Base-by-base conservation (phyloP, 2,797 vertebrate species). In the Margarornis squamiger region DNA sequence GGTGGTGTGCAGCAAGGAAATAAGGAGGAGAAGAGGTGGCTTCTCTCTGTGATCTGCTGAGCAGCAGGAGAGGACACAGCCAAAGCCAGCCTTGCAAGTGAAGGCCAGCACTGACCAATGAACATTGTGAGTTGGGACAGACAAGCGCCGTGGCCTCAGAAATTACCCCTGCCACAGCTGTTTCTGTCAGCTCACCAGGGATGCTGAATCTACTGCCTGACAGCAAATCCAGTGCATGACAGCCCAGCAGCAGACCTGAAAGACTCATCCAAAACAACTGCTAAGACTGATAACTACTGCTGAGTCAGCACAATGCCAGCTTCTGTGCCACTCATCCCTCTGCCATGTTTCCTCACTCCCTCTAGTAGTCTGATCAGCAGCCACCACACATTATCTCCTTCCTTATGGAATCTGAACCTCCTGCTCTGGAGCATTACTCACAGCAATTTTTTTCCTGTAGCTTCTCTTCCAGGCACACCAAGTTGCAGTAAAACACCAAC, bases 401-500 rank as follows among this genome's bases (percentile, higher is more conserved):
- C 32, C 17, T 75, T 48, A 43, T 10, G 30, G 51, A 75, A 68
- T 41, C 8, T 66, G 29, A 83, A 32, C 23, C 6, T 82, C n/a
- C 41, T 0, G 0, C 30, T 83, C 39, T 24, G 36, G 21, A 68
- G 21, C 32, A 54, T 43, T 36, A 63, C 20, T 52, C 26, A 59
- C 7, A 43, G 10, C 1, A 72, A 7, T n/a, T 59, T 65, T 62
- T 54, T 52, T 7, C 24, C 59, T 0, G 0, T 7, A 48, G 19
- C 20, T 72, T 76, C 34, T 68, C 62, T 73, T 48, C 18, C 48
- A 72, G 30, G 8, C 52, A 54, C 48, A 66, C 10, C n/a, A 82
- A 52, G 23, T 4, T 66, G 22, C 66, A 74, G 58, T n/a, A 85
- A 68, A 68, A 38, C 26, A 32, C 4, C 17, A n/a, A 27, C 38